Evolutionary conservation across 2,888 invertebrate genomes (phyloP), one percentile per base, ranked within the genome.

Genomic region (Adineta ricciae): DNA sequence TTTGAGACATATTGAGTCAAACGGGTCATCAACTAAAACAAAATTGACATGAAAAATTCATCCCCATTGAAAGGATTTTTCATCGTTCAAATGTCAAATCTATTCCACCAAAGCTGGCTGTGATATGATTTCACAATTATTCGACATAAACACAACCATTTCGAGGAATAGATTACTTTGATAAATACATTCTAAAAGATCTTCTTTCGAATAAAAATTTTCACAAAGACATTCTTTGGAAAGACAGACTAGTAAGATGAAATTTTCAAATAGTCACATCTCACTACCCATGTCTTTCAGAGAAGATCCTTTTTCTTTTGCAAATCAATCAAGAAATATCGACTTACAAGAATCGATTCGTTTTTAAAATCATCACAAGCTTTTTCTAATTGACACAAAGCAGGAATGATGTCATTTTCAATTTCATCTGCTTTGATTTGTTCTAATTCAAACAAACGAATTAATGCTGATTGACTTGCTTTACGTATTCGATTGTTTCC

Each of bases 221-320:
- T 46, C 5, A 46, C 11, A 46, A 64, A 64, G 64, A 64, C 78
- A 78, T 78, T 41, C 78, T 78, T 78, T 78, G 78, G 78, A 78
- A 78, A 78, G 78, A 78, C 78, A 78, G 78, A 78, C 11, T 78
- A 78, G 78, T 41, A 78, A 78, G 78, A 41, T 78, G 78, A 78
- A 9, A 38, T 21, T 21, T 11, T 2, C 0, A 7, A 14, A 32
- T 5, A 8, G 1, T 5, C 14, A 78, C 78, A 78, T 78, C 78
- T 78, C 78, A 78, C 78, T 78, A 78, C 78, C 78, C 78, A 78
- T 78, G 78, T 78, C 78, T 78, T 78, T 78, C 78, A 78, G 21
- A 78, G 78, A 41, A 78, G 0, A 78, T 41, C 41, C n/a, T 78
- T 38, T 24, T 41, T 24, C 0, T 1, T 41, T 8, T 7, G 8